Evolutionary conservation across 2,113 vertebrate genomes (phyloP).

Genomic region (Ginglymostoma cirratum): DNA sequence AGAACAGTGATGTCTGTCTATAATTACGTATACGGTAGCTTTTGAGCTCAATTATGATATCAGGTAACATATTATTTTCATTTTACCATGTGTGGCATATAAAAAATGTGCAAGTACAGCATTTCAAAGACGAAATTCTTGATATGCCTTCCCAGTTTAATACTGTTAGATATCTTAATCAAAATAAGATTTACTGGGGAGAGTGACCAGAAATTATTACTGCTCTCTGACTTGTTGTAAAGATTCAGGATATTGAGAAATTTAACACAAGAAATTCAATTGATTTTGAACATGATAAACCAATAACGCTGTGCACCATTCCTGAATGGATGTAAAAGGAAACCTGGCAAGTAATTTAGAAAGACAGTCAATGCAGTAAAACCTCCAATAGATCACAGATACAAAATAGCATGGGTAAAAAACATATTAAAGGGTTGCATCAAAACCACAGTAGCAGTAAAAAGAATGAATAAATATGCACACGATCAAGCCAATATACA

Average conservation of each 20-base stretch:
- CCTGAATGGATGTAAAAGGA: neutral
- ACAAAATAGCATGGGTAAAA: neutral
- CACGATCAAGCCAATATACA: neutral
- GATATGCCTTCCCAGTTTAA: neutral
- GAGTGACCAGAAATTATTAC: neutral
- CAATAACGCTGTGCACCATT: neutral
- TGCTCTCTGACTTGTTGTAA: neutral
- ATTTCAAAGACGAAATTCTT: neutral
- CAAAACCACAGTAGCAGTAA: neutral
- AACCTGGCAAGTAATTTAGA: neutral
- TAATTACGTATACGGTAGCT: neutral
- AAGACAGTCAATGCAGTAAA: neutral
- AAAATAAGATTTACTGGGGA: neutral
- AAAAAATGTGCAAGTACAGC: neutral
- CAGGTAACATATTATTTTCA: neutral
- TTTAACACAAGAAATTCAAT: neutral
- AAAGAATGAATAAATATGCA: neutral
- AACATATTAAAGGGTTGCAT: neutral
- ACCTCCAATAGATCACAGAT: neutral
- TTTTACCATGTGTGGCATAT: neutral
- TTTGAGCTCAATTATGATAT: neutral
- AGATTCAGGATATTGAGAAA: slow-evolving; percentile 2
- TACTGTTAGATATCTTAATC: neutral
- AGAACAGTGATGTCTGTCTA: neutral
- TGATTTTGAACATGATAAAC: neutral